Evolutionary conservation across 2,888 invertebrate species (phyloP).

Genomic region (Cecidostiba fungosa): DNA sequence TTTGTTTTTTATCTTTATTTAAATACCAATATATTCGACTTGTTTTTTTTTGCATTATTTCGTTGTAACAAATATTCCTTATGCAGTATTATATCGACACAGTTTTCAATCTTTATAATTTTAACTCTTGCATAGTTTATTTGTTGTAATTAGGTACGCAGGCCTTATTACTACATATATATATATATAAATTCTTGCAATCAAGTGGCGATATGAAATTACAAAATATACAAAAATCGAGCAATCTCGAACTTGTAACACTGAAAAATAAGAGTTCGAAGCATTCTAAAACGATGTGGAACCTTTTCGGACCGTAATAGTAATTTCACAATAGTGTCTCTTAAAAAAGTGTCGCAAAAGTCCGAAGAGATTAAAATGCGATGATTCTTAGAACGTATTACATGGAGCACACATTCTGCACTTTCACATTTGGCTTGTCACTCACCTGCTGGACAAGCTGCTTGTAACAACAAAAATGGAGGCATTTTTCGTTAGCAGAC

Average conservation of each 20-base stretch:
- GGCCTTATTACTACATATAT: slow-evolving; percentile 56
- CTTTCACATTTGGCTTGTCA: slow-evolving; percentile 63
- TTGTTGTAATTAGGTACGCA: slow-evolving; percentile 54
- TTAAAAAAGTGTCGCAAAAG: slow-evolving; percentile 29
- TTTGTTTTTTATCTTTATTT: slow-evolving; percentile 57
- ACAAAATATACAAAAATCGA: slow-evolving; percentile 64
- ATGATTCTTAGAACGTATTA: slow-evolving; percentile 57
- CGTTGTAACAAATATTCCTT: slow-evolving; percentile 61
- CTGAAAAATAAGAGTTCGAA: slow-evolving; percentile 57
- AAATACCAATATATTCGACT: slow-evolving; percentile 51
- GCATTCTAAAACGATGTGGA: slow-evolving; percentile 55
- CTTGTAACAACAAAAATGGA: slow-evolving; percentile 71
- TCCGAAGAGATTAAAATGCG: slow-evolving; percentile 57
- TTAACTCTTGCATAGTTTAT: slow-evolving; percentile 37
- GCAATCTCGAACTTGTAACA: slow-evolving; percentile 56
- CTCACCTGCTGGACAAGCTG: slow-evolving; percentile 78
- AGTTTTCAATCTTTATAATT: slow-evolving; percentile 39
- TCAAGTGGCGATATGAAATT: slow-evolving; percentile 59
- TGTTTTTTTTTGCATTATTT: slow-evolving; percentile 46
- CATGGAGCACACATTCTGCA: slow-evolving; percentile 60
- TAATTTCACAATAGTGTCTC: slow-evolving; percentile 30
- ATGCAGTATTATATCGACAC: slow-evolving; percentile 49
- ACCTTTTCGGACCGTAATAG: slow-evolving; percentile 50
- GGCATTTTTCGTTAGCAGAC: slow-evolving; percentile 52
- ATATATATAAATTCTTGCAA: slow-evolving; percentile 53